phyloP scores from a whole-genome alignment of 2,113 vertebrate species.

The Atlantisia rogersi region DNA sequence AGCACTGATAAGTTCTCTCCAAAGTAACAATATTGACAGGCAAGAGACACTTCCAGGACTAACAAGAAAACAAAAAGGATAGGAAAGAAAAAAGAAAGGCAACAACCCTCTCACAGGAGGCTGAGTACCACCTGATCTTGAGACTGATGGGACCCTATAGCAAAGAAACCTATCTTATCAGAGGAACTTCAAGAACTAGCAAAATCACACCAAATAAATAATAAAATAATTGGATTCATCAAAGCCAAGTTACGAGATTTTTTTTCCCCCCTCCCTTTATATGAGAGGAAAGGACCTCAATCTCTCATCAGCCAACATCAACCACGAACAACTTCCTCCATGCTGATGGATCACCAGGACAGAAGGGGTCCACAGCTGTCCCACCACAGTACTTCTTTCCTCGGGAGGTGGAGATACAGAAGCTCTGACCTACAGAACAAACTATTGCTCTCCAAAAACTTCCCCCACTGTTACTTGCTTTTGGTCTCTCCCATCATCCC shows the following conservation, averaged over 20 bases:
- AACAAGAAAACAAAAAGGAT: neutral
- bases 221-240: neutral
- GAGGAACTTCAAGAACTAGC: neutral
- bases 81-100: neutral
- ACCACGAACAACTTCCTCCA: neutral
- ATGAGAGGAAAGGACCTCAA: neutral
- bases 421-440: neutral
- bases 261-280: neutral
- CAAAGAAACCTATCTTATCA: neutral
- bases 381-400: neutral
- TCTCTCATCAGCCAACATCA: neutral
- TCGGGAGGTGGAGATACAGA: neutral
- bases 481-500: neutral
- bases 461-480: neutral
- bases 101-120: neutral
- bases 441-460: neutral
- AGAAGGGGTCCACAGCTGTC: neutral
- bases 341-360: neutral
- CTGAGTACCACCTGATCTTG: neutral
- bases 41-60: neutral
- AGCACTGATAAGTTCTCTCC: neutral
- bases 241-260: fast-evolving
- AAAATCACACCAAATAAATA: neutral
- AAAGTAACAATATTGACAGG: neutral
- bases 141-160: neutral